phyloP scores from a whole-genome alignment of 2,888 invertebrate genomes.

The Neoitamus cyanurus region DNA sequence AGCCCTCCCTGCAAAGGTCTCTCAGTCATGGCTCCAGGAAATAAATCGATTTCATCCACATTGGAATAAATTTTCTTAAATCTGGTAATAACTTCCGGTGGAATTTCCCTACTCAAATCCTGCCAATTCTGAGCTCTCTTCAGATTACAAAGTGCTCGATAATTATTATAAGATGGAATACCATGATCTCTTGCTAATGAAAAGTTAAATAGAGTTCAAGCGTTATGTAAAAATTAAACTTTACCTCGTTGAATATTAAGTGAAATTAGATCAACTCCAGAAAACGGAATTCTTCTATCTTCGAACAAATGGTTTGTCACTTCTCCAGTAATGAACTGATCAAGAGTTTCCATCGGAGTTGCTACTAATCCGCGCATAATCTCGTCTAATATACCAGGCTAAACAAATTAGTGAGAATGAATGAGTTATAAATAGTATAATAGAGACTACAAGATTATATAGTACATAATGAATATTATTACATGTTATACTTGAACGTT shows the following conservation, averaged over 20 bases:
- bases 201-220: background rate
- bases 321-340: constrained; percentile 94
- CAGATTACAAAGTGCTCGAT: constrained; percentile 89
- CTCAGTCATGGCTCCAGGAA: constrained; percentile 94
- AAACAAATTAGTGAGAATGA: background rate
- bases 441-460: too few relatives aligned
- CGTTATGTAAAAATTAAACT: background rate
- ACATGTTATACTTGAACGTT: too few relatives aligned
- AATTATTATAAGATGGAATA: constrained; percentile 88
- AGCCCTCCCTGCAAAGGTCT: constrained; percentile 88
- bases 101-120: constrained; percentile 87
- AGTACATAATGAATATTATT: too few relatives aligned
- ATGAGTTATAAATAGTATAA: background rate
- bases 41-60: constrained; percentile 95
- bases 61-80: constrained; percentile 85
- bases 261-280: constrained; percentile 92
- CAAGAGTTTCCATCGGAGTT: constrained; percentile 92
- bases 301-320: constrained; percentile 96
- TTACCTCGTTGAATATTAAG: constrained; percentile 84
- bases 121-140: constrained; percentile 87
- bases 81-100: constrained; percentile 81
- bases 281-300: constrained; percentile 87
- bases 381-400: constrained; percentile 83
- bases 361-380: constrained; percentile 85
- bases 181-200: constrained; percentile 82